A percentile compares a stretch with the other conserved stretches of the same genome.
Conservation (phyloP, 2,888 invertebrate genomes). For the Amiota mariae region DNA sequence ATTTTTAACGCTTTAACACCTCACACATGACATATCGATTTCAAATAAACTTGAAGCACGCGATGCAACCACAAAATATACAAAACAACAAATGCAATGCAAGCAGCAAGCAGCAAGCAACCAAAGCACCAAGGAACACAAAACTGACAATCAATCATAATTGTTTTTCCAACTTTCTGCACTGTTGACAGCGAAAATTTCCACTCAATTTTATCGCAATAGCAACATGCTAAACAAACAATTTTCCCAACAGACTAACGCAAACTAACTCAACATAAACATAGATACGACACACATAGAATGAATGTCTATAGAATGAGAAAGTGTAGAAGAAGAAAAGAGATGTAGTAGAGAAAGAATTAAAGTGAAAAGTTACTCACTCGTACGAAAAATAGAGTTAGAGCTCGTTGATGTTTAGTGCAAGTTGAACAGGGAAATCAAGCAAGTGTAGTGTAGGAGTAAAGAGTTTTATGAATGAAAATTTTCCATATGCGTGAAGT, state of each 20-base stretch:
- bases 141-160: conserved; percentile 63
- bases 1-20: no score
- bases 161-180: conserved; percentile 52
- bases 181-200: conserved; percentile 27
- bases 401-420: not conserved
- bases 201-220: conserved; percentile 30
- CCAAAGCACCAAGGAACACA: not conserved
- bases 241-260: conserved; percentile 23
- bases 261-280: conserved; percentile 1
- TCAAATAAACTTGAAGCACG: no score
- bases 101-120: conserved; percentile 17
- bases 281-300: not conserved
- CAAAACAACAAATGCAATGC: not conserved
- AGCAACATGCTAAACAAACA: conserved; percentile 29
- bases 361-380: no score
- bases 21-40: no score
- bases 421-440: conserved; percentile 25
- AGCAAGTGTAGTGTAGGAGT: not conserved
- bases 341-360: not conserved
- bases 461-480: conserved; percentile 14
- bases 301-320: not conserved
- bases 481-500: not conserved
- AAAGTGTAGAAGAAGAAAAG: not conserved
- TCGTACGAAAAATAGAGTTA: conserved; percentile 2
- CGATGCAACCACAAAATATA: not conserved